phyloP scores from a whole-genome alignment of 2,113 vertebrate genomes.

The Elachura formosa region DNA sequence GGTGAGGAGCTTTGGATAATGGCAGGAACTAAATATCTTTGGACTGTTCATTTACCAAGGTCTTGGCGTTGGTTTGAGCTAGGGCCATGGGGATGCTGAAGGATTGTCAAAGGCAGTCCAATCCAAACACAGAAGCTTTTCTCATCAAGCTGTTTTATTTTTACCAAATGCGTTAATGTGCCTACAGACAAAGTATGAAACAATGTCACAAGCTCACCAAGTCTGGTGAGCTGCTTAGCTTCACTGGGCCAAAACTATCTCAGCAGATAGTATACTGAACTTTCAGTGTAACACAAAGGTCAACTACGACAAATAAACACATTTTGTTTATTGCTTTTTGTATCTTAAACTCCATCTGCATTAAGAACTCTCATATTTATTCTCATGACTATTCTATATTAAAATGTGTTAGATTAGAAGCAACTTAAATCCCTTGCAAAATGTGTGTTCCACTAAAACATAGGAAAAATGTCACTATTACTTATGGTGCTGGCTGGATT shows the following conservation, averaged over 20 bases:
- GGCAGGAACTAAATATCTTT: background rate
- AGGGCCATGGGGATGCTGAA: fast-evolving
- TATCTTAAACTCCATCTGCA: background rate
- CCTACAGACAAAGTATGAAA: background rate
- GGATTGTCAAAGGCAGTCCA: background rate
- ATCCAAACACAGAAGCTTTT: background rate
- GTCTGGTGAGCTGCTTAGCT: background rate
- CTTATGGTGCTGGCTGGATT: background rate
- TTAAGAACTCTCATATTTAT: background rate
- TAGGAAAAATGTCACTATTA: background rate
- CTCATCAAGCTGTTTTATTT: background rate
- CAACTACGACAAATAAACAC: background rate
- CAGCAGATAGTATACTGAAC: background rate
- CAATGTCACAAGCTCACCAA: background rate
- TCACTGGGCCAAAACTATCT: background rate
- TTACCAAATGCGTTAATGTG: background rate
- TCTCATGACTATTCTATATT: background rate
- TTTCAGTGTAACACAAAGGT: background rate
- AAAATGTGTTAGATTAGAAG: background rate
- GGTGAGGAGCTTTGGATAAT: background rate
- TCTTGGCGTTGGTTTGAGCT: background rate
- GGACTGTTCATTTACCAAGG: background rate
- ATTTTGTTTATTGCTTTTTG: background rate
- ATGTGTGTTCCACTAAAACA: background rate
- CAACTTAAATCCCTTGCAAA: background rate